Evolutionary conservation across 2,888 invertebrate species (phyloP), one percentile per base, ranked within the genome.

Genomic region (Sinohyriopsis cumingii): DNA sequence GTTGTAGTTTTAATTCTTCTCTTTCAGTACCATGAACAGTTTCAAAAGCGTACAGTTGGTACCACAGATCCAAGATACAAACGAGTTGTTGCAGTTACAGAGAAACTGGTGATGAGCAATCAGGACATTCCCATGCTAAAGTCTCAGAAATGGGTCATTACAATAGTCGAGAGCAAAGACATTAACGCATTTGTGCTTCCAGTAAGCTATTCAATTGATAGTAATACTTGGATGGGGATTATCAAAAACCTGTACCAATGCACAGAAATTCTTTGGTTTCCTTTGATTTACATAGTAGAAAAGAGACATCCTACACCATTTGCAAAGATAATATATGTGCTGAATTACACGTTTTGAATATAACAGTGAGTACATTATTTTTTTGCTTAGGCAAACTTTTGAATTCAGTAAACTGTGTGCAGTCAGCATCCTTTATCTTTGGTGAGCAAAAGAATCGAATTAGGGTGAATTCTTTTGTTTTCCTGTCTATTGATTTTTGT

Each of bases 131-230:
- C 88, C 20, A 87, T 89, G 68, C 87, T 92, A 59, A 81, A 87
- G 45, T 79, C 89, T 19, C 89, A 90, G 65, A 79, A 90, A 6
- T 93, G 93, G 93, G 89, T 88, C 9, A 84, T 93, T 6, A 89
- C 91, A 60, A 90, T 93, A 53, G 77, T 90, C 7, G 87, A 92
- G 22, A 84, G 91, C 78, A 86, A 88, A 5, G 75, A 84, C 5
- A 88, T 87, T 68, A 93, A 93, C 88, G 92, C 93, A 1, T 92
- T 91, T 85, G 92, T 93, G 60, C 82, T 93, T 67, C 92, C 93
- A 22, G 91, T 92, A 84, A 87, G 89, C 83, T 24, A 9, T 15
- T 28, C 6, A 55, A 19, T 19, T 60, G 18, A 59, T 56, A 18
- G 12, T 57, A n/a, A 57, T 24, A n/a, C 15, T n/a, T 22, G 12